These are phyloP conservation scores for Propsilocerus akamusi DNA, from an alignment of 1,140 invertebrate genomes.

Conservation along the genomic window DNA sequence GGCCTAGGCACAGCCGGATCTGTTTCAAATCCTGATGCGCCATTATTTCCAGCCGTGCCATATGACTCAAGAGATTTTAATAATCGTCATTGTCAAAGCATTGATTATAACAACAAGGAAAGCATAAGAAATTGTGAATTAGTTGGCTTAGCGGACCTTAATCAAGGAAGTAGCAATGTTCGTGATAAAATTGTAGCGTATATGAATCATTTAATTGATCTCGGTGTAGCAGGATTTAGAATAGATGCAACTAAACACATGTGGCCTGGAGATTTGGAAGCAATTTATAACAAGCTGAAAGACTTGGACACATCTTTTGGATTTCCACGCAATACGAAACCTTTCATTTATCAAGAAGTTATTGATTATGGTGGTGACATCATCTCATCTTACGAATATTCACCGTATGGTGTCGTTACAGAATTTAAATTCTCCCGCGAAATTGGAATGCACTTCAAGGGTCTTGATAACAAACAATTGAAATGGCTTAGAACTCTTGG, in stretches of 20 bases:
- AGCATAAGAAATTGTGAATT: slow-evolving; percentile 55
- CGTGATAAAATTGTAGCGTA: slow-evolving; percentile 41
- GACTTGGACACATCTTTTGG: slow-evolving; percentile 37
- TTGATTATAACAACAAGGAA: slow-evolving; percentile 23
- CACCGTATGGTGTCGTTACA: slow-evolving; percentile 42
- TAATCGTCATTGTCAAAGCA: slow-evolving; percentile 26
- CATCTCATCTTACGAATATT: slow-evolving; percentile 44
- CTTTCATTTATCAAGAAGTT: slow-evolving; percentile 64
- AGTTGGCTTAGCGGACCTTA: slow-evolving; percentile 47
- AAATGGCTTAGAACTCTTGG: slow-evolving; percentile 32
- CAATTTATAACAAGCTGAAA: slow-evolving; percentile 30
- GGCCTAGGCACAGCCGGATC: slow-evolving; percentile 31
- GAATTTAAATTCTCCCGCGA: slow-evolving; percentile 39
- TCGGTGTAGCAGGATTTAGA: slow-evolving; percentile 62
- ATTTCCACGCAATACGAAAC: slow-evolving; percentile 32
- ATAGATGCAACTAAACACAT: slow-evolving; percentile 62
- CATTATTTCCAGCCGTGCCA: slow-evolving; percentile 28
- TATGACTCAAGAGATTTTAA: slow-evolving; percentile 29
- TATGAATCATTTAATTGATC: slow-evolving; percentile 43
- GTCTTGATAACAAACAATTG: slow-evolving; percentile 23
- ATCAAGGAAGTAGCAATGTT: slow-evolving; percentile 40
- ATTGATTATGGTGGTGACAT: slow-evolving; percentile 57
- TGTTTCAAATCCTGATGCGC: slow-evolving; percentile 19
- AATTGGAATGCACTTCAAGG: slow-evolving; percentile 24
- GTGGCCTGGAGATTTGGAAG: slow-evolving; percentile 49